These are phyloP conservation scores for Morus bassanus DNA, from an alignment of 2,797 vertebrate species.

Conservation along the genomic window DNA sequence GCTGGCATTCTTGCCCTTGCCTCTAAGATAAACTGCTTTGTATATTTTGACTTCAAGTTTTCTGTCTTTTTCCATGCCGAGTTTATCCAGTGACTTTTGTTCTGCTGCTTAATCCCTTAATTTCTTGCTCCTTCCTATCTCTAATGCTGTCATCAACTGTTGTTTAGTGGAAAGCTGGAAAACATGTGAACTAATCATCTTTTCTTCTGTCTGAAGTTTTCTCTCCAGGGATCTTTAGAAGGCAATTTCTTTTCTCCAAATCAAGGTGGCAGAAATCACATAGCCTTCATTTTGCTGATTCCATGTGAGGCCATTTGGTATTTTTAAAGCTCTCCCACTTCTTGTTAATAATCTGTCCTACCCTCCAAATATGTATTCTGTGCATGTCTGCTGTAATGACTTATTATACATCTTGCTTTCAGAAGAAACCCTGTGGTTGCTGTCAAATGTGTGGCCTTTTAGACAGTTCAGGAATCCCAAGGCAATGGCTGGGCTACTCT, in stretches of 20 bases:
- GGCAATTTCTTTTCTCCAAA: background rate
- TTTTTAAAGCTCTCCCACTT: background rate
- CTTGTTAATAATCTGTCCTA: background rate
- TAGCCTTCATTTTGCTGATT: background rate
- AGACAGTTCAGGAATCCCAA: background rate
- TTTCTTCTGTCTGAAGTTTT: background rate
- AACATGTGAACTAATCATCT: conserved; percentile 8
- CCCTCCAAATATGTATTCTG: background rate
- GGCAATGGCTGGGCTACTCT: background rate
- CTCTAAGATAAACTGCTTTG: background rate
- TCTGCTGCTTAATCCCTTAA: background rate
- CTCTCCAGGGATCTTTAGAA: conserved; percentile 13
- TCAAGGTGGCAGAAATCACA: background rate
- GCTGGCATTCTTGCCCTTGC: background rate
- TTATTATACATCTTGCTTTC: background rate
- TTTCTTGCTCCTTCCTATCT: background rate
- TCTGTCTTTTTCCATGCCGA: background rate
- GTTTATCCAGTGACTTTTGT: background rate
- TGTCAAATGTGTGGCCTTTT: background rate
- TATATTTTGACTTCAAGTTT: background rate
- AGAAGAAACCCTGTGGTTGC: background rate
- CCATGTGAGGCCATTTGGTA: background rate
- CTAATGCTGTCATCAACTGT: background rate
- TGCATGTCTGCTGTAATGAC: background rate
- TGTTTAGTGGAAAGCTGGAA: conserved; percentile 3